Evolutionary conservation across 2,888 invertebrate genomes (phyloP).

Genomic region (Periphyllus acericola): DNA sequence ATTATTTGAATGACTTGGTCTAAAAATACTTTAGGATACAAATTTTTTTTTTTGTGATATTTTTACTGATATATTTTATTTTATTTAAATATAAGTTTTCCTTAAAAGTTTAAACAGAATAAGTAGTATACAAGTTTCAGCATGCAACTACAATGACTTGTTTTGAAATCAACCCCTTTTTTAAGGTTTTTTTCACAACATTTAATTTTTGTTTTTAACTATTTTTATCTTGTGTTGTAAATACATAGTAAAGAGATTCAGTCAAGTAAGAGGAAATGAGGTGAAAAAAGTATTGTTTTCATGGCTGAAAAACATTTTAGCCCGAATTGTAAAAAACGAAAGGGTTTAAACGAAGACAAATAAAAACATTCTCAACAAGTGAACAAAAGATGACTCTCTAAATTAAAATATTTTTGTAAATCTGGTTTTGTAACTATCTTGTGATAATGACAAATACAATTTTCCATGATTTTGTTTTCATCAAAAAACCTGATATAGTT

Average conservation of each 20-base stretch:
- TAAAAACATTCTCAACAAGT: neutral
- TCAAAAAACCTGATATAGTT: too few species aligned
- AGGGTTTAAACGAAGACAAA: neutral
- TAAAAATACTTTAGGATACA: too few species aligned
- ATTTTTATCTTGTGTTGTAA: neutral
- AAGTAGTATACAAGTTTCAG: neutral
- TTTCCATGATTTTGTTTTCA: too few species aligned
- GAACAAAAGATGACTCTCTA: neutral
- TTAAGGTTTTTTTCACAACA: neutral
- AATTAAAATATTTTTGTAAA: neutral
- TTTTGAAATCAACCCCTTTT: slow-evolving; percentile 28
- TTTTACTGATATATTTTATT: neutral
- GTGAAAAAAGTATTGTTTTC: slow-evolving; percentile 1
- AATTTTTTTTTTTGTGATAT: neutral
- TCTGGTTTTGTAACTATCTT: too few species aligned
- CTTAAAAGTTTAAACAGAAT: neutral
- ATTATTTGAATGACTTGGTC: neutral
- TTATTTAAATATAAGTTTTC: neutral
- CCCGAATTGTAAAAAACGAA: neutral
- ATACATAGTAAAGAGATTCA: slow-evolving; percentile 4
- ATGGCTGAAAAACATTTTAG: neutral
- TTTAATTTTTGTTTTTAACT: neutral
- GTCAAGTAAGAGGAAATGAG: slow-evolving; percentile 23
- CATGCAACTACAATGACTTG: neutral
- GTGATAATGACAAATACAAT: neutral